These are phyloP conservation scores for Saccostrea echinata DNA, from an alignment of 1,140 invertebrate genomes.

Conservation along the genomic window DNA sequence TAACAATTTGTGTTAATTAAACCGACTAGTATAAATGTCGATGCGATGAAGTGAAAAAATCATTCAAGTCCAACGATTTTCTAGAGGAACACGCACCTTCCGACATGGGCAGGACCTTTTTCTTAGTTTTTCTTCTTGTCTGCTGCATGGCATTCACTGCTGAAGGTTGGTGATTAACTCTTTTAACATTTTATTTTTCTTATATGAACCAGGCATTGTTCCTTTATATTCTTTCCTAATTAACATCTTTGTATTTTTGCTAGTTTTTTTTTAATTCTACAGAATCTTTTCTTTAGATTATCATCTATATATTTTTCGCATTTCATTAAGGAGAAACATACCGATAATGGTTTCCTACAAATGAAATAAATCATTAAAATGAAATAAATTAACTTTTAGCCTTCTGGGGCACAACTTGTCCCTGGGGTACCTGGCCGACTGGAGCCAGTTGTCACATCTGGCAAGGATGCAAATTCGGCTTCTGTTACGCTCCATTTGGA, in stretches of 20 bases:
- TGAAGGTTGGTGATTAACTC: not conserved
- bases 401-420: not conserved
- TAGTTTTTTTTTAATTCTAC: too few species aligned
- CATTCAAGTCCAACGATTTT: not conserved
- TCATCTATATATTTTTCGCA: too few species aligned
- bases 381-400: not conserved
- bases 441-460: not conserved
- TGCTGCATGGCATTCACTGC: conserved; percentile 4
- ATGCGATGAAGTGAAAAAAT: not conserved
- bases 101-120: not conserved
- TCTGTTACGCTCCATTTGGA: not conserved
- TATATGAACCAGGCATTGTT: too few species aligned
- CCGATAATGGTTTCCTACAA: too few species aligned
- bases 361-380: too few species aligned
- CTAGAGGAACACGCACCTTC: not conserved
- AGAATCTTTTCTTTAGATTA: too few species aligned
- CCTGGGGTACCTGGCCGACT: not conserved
- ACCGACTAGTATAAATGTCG: not conserved
- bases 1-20: not conserved
- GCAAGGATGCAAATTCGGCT: not conserved
- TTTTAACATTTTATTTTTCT: not conserved
- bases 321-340: too few species aligned
- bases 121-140: conserved; percentile 5
- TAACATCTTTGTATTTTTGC: too few species aligned
- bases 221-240: too few species aligned